Evolutionary conservation across 2,888 invertebrate species (phyloP).

Genomic region (Rhyacophila evoluta): DNA sequence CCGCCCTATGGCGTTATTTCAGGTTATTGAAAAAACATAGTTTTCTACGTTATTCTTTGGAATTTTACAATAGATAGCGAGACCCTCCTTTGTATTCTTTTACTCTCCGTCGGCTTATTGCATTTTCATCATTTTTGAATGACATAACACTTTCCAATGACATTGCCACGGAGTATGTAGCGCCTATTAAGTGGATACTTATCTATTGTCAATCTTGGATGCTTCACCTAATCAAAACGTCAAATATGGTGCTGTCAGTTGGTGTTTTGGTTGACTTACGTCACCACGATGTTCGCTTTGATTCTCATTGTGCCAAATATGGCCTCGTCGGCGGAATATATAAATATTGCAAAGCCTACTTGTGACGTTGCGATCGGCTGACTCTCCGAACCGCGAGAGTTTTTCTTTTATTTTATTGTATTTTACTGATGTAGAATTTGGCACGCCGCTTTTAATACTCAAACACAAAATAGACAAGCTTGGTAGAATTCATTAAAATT

Average conservation of each 20-base stretch:
- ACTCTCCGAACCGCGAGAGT: background rate
- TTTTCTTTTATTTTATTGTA: background rate
- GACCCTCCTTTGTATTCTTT: no score
- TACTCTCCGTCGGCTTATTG: no score
- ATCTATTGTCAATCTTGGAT: constrained; percentile 13
- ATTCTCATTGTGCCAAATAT: constrained; percentile 1
- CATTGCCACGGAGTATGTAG: background rate
- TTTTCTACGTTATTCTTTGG: no score
- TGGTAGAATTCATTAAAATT: no score
- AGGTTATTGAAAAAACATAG: no score
- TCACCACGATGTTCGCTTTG: background rate
- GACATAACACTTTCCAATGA: no score
- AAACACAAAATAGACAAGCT: no score
- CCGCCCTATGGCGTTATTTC: no score
- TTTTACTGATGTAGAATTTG: no score
- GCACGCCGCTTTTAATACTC: no score
- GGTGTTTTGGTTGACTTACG: background rate
- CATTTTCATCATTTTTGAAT: no score
- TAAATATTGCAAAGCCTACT: background rate
- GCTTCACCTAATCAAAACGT: background rate
- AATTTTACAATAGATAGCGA: no score
- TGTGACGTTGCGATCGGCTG: background rate
- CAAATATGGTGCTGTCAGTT: constrained; percentile 1
- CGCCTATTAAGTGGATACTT: background rate
- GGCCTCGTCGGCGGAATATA: constrained; percentile 7